Base-by-base conservation (phyloP, 2,888 invertebrate species). In the Volucella bombylans region DNA sequence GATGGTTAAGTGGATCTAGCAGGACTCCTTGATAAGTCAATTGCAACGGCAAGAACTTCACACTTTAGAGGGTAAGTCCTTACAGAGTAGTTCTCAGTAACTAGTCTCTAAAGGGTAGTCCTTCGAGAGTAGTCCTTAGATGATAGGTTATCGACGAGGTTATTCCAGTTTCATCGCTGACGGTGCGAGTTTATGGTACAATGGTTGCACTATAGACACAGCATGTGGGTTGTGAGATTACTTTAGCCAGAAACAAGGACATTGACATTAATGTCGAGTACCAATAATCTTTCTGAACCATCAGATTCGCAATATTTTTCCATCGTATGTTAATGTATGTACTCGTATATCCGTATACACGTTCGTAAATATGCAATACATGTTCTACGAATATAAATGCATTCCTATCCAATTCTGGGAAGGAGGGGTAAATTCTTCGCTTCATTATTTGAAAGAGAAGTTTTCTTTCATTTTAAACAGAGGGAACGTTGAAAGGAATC, bases 11-110 rank as follows among this genome's bases (percentile, higher is more conserved):
- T 73, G 62, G 72, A 82, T 57, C 72, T 64, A 69, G 72, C 64
- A 69, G 82, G 72, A 72, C 72, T 68, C 82, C 31, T 82, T 78
- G 62, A 82, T 82, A 73, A 82, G 82, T 82, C 78, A 82, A 82
- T 78, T 82, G 73, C 52, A 78, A 57, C n/a, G 65, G 65, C 41
- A 62, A 72, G 62, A 62, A 72, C 61, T 72, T 52, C 67, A 62
- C 31, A 31, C 31, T 31, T 31, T 31, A 31, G 31, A 31, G 31
- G 31, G 31, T 31, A 31, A 31, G 31, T 31, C 31, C 31, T 49
- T 74, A 41, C 57, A 41, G 45, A 15, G 61, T 47, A n/a, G 55
- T 9, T 55, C 55, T 31, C 31, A 31, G 31, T 31, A 31, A 31
- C 6, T 31, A 31, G 31, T 31, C 6, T 6, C 6, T 31, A 31